A percentile compares a stretch with the other conserved stretches of the same genome.
phyloP scores from a whole-genome alignment of 2,113 vertebrate genomes.

The Hemichromis elongatus region DNA sequence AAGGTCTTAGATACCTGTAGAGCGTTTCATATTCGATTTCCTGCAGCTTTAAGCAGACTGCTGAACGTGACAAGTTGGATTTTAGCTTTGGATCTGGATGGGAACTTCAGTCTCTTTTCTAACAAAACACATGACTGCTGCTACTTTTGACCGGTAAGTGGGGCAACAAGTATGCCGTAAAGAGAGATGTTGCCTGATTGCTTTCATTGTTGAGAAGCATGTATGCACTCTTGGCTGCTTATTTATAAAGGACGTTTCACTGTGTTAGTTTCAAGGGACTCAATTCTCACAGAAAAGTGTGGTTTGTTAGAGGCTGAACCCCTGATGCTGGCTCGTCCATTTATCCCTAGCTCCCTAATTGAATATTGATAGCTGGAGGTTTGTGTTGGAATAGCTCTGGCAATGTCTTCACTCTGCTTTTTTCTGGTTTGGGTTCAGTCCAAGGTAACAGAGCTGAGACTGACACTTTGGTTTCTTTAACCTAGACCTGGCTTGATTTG shows the following conservation, averaged over 20 bases:
- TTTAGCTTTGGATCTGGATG: background rate
- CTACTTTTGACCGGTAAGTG: background rate
- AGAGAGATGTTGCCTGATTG: background rate
- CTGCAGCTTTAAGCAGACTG: background rate
- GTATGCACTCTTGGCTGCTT: background rate
- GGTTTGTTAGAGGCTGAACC: conserved; percentile 17
- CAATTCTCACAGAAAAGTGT: conserved; percentile 9
- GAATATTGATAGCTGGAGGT: conserved; percentile 49
- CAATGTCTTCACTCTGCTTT: conserved; percentile 9
- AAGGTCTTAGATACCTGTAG: background rate
- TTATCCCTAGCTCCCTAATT: conserved; percentile 21
- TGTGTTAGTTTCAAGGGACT: conserved; percentile 21
- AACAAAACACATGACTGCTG: background rate
- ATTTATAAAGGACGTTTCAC: conserved; percentile 25
- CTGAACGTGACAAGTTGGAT: background rate
- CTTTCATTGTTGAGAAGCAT: background rate
- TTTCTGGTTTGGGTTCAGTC: conserved; percentile 40
- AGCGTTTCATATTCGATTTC: background rate
- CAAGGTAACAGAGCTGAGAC: conserved; percentile 43
- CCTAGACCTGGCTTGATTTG: conserved; percentile 15
- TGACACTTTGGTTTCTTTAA: conserved; percentile 51
- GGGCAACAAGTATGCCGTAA: background rate
- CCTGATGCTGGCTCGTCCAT: background rate
- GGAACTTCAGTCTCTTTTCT: background rate
- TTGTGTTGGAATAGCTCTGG: background rate